Base-by-base conservation (phyloP, 2,113 vertebrate genomes). In the Ondatra zibethicus region DNA sequence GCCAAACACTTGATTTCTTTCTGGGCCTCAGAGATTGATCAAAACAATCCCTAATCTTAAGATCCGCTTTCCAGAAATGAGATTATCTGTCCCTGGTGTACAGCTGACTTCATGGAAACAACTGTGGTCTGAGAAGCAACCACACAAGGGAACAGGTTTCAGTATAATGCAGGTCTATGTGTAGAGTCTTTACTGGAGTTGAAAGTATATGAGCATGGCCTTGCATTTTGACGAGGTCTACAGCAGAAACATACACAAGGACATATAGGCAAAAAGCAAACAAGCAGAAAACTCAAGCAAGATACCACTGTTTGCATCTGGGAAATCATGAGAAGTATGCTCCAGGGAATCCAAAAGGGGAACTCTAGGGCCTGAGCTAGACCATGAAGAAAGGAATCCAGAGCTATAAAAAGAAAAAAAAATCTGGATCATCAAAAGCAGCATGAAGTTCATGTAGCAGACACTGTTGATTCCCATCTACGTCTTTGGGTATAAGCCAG, bases 1-100 rank as follows among this genome's bases (percentile, higher is more conserved):
- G 33, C 47, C 93, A 95, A 91, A 31, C 7, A 72, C 85, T 65
- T 65, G 42, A 63, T 81, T 88, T n/a, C 45, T 65, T 70, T 91
- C 50, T 63, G 14, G 42, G 8, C 36, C 47, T 61, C 29, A 93
- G 73, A 94, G 9, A 80, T 73, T 68, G 36, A 73, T 68, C 65
- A 78, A 76, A 84, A 36, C 8, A 39, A 63, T 7, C 33, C 36
- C n/a, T 92, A 25, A 52, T 19, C 19, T 90, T 68, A 92, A 33
- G 21, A 73, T n/a, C 12, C 14, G 52, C 13, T 89, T 77, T 85
- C 68, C 65, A 94, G 55, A 76, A 70, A 68, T 85, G 47, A 39
- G 87, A 33, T 88, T 39, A 47, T 13, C 21, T 19, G 58, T 42
- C 27, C n/a, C 17, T 55, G 10, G 29, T 31, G 19, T 42, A 63